phyloP scores from a whole-genome alignment of 2,113 vertebrate genomes.

The Microtus pennsylvanicus region DNA sequence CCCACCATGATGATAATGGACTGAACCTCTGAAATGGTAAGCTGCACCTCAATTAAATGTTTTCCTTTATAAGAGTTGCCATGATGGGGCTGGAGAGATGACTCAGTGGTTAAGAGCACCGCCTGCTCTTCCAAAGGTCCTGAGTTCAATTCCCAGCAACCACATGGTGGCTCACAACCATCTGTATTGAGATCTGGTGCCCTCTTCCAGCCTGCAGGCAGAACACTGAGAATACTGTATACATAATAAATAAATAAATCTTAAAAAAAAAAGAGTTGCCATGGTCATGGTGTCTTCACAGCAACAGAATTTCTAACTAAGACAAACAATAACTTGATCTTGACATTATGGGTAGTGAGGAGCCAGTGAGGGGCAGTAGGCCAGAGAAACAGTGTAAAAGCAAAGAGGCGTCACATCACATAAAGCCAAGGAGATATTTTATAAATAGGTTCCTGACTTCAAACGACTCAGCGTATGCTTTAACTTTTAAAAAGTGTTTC shows the following conservation, averaged over 20 bases:
- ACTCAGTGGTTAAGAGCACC: too few species aligned
- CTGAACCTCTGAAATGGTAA: neutral
- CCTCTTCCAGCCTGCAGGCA: too few species aligned
- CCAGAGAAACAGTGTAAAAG: neutral
- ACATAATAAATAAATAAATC: too few species aligned
- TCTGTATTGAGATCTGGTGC: too few species aligned
- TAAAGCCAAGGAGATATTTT: neutral
- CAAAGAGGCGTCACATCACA: too few species aligned
- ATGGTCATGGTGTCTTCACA: neutral
- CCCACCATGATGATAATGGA: neutral
- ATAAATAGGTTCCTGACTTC: neutral
- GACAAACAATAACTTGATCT: neutral
- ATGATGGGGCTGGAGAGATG: too few species aligned
- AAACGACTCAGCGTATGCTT: neutral
- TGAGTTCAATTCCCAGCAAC: too few species aligned
- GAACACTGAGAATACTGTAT: too few species aligned
- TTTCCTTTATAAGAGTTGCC: neutral
- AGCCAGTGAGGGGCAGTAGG: neutral
- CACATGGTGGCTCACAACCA: too few species aligned
- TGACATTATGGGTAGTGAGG: neutral
- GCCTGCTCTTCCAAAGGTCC: too few species aligned
- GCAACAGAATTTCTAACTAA: neutral
- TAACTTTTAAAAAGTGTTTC: neutral
- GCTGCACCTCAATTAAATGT: neutral
- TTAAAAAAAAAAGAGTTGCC: neutral